phyloP scores from a whole-genome alignment of 2,888 invertebrate species.

The Macaria liturata region DNA sequence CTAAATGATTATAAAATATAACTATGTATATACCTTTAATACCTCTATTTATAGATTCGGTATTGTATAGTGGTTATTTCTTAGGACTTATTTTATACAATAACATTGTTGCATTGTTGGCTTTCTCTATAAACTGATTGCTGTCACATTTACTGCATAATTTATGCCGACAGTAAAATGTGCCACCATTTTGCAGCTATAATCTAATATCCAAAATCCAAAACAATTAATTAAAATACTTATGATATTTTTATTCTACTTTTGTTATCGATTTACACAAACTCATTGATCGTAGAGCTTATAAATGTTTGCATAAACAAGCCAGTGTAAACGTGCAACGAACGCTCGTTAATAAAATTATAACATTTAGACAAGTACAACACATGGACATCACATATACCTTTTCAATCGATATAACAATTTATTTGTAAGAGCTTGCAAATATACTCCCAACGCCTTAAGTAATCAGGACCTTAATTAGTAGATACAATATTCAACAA shows the following conservation, averaged over 20 bases:
- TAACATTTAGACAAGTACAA: slow-evolving; percentile 17
- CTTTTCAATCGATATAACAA: slow-evolving; percentile 15
- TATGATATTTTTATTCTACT: too few relatives aligned
- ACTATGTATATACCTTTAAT: slow-evolving; percentile 2
- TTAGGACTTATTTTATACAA: slow-evolving; percentile 1
- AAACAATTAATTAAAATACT: too few relatives aligned
- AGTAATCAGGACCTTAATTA: neutral
- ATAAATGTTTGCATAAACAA: too few relatives aligned
- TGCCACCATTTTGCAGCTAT: slow-evolving; percentile 2
- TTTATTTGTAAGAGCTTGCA: neutral
- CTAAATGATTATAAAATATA: slow-evolving; percentile 7
- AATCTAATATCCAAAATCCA: slow-evolving; percentile 20
- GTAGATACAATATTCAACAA: too few relatives aligned
- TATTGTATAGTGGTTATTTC: slow-evolving; percentile 16
- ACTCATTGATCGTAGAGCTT: too few relatives aligned
- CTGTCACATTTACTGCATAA: too few relatives aligned
- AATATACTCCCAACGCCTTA: neutral
- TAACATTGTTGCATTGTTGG: too few relatives aligned
- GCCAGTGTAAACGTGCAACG: slow-evolving; percentile 4
- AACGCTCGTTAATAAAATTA: slow-evolving; percentile 8
- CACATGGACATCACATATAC: slow-evolving; percentile 17
- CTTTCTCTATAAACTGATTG: too few relatives aligned
- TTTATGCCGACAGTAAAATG: too few relatives aligned
- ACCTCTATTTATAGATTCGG: slow-evolving; percentile 14
- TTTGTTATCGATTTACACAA: slow-evolving; percentile 10